Conservation (phyloP, 1,140 invertebrate genomes). For the Uloborus diversus region DNA sequence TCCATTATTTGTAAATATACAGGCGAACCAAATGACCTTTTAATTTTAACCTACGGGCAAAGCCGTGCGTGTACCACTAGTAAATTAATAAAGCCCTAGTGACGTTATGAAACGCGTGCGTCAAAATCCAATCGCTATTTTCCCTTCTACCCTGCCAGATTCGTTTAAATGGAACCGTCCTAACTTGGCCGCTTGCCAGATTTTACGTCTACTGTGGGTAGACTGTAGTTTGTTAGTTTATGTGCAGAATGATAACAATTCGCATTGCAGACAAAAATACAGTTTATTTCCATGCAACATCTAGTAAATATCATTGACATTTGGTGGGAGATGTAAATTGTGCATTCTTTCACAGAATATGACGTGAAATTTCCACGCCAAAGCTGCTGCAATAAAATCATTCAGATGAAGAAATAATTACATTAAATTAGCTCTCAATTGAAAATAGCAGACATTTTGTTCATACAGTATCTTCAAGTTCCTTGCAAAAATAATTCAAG, state of each 20-base stretch:
- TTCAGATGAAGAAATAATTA: neutral
- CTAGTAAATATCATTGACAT: neutral
- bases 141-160: too few relatives aligned
- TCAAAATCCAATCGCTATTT: too few relatives aligned
- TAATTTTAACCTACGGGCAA: too few relatives aligned
- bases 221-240: too few relatives aligned
- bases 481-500: neutral
- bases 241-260: neutral
- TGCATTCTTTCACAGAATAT: neutral
- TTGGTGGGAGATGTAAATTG: constrained; percentile 13
- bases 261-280: neutral
- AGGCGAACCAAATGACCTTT: too few relatives aligned
- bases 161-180: too few relatives aligned
- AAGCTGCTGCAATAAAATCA: neutral
- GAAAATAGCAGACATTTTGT: neutral
- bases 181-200: too few relatives aligned
- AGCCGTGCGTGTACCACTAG: too few relatives aligned
- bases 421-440: neutral
- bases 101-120: too few relatives aligned
- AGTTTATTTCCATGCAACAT: constrained; percentile 28
- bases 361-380: neutral
- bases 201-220: too few relatives aligned
- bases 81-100: too few relatives aligned
- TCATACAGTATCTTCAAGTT: neutral
- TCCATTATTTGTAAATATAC: too few relatives aligned